Evolutionary conservation across 1,140 invertebrate genomes (phyloP), one percentile per base, ranked within the genome.

Genomic region (Nasonia vitripennis): DNA sequence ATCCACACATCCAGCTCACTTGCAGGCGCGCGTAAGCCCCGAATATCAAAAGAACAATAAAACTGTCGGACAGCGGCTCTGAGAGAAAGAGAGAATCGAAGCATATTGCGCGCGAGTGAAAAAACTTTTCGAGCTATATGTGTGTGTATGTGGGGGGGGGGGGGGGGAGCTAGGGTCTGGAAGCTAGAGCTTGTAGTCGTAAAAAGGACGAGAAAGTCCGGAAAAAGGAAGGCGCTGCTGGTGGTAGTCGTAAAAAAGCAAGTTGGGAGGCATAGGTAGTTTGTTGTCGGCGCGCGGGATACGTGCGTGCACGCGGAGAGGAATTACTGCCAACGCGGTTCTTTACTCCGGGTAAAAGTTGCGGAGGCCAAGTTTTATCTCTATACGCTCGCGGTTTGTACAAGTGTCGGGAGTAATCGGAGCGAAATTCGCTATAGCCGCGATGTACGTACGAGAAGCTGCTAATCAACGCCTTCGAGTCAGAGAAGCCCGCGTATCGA

Each of bases 1-100:
- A 62, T 20, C 2, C 17, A 20, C 14, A 27, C 27, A 55, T 55
- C 12, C 51, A 62, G 55, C 20, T n/a, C 17, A 62, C 55, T 14
- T n/a, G 20, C 41, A 45, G 41, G 41, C 6, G 6, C 55, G 55
- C 7, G 6, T 62, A 62, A 62, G 20, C 55, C 20, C 17, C 17
- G 55, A 71, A 31, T 71, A 71, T 71, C 27, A 27, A 9, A 71
- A 34, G 68, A 71, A 34, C 27, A 71, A 34, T 71, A 71, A 71
- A 71, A 71, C 68, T 71, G 68, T 34, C 27, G 68, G 41, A 45
- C 41, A 45, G 41, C 41, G 9, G 41, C 10, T 45, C 41, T 11
- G 41, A 45, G 41, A 10, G 41, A 45, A 10, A 34, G 68, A 37
- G 34, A 37, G 5, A 37, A 37, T 5, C 0, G 17, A 14, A 51